These are phyloP conservation scores for Heliconius charithonia DNA, from an alignment of 2,888 invertebrate genomes.

Conservation along the genomic window DNA sequence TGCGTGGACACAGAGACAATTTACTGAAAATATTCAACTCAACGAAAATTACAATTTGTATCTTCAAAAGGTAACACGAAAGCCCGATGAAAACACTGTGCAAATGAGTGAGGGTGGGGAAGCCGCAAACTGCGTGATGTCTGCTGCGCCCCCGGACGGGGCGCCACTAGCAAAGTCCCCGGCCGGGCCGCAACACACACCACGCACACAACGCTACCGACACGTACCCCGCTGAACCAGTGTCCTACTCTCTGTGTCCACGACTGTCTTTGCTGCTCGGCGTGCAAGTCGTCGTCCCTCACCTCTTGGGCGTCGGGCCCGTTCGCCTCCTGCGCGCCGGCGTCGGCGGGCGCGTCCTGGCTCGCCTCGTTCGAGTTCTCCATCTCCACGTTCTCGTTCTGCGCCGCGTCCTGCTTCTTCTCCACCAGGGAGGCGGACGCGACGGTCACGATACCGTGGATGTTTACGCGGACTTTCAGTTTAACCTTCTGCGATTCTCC, in stretches of 20 bases:
- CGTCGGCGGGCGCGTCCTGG: conserved; percentile 76
- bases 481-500: conserved; percentile 98
- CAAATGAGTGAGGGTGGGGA: conserved; percentile 79
- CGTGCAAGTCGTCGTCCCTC: conserved; percentile 76
- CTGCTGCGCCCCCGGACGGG: conserved; percentile 62
- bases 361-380: conserved; percentile 72
- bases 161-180: not conserved
- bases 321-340: conserved; percentile 80
- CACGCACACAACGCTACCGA: conserved; percentile 74
- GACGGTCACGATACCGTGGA: conserved; percentile 95
- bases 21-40: conserved; percentile 49
- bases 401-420: conserved; percentile 84
- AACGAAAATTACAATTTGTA: conserved; percentile 53
- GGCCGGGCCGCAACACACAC: conserved; percentile 67
- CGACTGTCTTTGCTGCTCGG: conserved; percentile 83
- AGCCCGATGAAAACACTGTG: conserved; percentile 69
- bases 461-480: conserved; percentile 96
- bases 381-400: conserved; percentile 75
- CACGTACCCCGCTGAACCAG: conserved; percentile 89
- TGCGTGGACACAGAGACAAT: conserved; percentile 81
- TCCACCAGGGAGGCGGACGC: conserved; percentile 93
- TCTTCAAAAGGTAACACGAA: conserved; percentile 56
- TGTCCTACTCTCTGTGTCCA: conserved; percentile 88
- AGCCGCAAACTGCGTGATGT: conserved; percentile 67
- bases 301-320: conserved; percentile 80